Conservation (phyloP, 2,113 vertebrate species). For the Platysteira castanea region DNA sequence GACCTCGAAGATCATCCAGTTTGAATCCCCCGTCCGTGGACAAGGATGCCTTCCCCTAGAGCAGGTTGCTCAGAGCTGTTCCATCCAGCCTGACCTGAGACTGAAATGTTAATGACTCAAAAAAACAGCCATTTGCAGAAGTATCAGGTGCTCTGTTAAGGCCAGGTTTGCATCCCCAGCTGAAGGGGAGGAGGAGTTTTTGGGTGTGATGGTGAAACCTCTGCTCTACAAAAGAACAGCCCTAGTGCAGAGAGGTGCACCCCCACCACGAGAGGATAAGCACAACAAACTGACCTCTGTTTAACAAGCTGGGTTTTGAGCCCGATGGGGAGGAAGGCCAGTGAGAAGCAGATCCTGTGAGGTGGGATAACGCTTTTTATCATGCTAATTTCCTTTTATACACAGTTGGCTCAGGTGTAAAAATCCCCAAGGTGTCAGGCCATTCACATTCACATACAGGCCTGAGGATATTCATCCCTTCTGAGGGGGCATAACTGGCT, state of each 20-base stretch:
- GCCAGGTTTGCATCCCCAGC: fast-evolving
- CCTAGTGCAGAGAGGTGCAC: neutral
- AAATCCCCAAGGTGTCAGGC: too few species aligned
- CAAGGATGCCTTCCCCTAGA: neutral
- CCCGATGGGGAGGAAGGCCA: fast-evolving
- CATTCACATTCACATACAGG: too few species aligned
- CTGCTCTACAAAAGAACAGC: neutral
- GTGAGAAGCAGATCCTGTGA: neutral
- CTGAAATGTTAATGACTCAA: neutral
- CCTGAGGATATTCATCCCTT: neutral
- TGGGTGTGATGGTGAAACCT: neutral
- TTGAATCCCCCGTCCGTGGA: neutral
- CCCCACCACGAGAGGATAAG: neutral
- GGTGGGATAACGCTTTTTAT: neutral
- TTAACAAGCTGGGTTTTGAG: neutral
- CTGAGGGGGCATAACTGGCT: neutral
- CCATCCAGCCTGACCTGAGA: neutral
- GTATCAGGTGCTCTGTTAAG: neutral
- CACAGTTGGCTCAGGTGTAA: neutral
- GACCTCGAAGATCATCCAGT: neutral
- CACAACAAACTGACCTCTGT: neutral
- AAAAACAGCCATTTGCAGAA: neutral
- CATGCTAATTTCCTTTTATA: neutral
- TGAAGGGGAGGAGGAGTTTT: neutral
- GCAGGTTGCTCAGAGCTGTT: neutral